Base-by-base conservation (phyloP, 1,140 invertebrate genomes). In the Camponotus pennsylvanicus region DNA sequence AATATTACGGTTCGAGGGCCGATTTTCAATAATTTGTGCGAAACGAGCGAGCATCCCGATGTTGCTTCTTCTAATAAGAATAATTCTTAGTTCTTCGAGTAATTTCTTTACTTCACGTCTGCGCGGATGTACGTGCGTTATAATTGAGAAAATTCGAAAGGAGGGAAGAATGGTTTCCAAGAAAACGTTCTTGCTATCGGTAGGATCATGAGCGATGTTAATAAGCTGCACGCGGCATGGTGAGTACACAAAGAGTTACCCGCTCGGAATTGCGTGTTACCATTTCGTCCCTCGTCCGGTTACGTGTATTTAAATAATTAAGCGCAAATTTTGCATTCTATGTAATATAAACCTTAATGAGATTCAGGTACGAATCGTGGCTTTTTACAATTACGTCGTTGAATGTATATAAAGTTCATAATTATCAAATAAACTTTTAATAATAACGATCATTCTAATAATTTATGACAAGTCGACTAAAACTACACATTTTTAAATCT, bases 301-400 rank as follows among this genome's bases (percentile, higher is more conserved):
- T 91, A 93, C 92, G 90, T 94, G 94, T 94, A 95, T 95, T 94
- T 94, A 93, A 94, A 95, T 94, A 95, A 95, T 94, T 95, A 94
- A 94, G 92, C 91, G 90, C 90, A 92, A 94, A 93, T 93, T 94
- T 83, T 83, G 71, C 79, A 75, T 83, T 9, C 27, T 49, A 32
- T 40, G 55, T 40, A 42, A 27, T 59, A 82, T 45, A 59, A 82
- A 82, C 55, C 0, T 6, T 73, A 73, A 83, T 83, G 79, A 75
- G 69, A n/a, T n/a, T 61, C 79, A 42, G 21, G 40, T 40, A 79
- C 13, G 27, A 45, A 45, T 75, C 55, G 40, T n/a, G 49, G 27
- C 63, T 69, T 69, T 45, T 61, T 82, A 34, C 8, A 42, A 7
- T 1, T 42, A 42, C 61, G 3, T 70, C 52, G 49, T 15, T 34